Evolutionary conservation across 64 coral and sea anemone genomes (phyloP), one percentile per base, ranked within the genome.

Genomic region (Stylophora pistillata): DNA sequence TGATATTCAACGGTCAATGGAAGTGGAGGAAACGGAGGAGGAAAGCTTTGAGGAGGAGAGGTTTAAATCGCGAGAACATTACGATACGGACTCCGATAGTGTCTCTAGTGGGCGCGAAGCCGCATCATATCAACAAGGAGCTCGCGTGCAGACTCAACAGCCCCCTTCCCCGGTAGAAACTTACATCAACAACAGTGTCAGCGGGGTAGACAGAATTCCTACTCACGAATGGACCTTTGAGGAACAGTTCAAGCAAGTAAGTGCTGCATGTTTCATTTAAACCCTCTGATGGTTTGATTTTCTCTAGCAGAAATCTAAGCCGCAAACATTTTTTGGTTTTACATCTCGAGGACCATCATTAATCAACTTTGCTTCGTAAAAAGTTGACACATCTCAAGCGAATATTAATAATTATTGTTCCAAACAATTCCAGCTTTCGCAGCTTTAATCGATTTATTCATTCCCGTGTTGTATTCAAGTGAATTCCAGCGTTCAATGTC

Each of bases 181-280:
- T 77, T 61, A 85, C 75, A 78, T 63, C 59, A 73, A 76, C 85
- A 86, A 91, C 73, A 91, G 27, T 90, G 87, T 89, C 57, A 90
- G 95, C 56, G 91, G 88, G 58, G 76, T 79, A 57, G 92, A 93
- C 61, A 80, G 95, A 66, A 89, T 96, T 76, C 73, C 89, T 27
- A 79, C 94, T 62, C 94, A 95, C 66, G 95, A 96, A 63, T 96
- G 95, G 95, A 96, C 95, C 1, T 96, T 96, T 73, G 95, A 96
- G 58, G 95, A 96, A 59, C 95, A 96, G 70, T 96, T 96, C 69
- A 96, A 96, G 85, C 95, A 96, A 88, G 95, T 96, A 96, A 81
- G 52, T 71, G 34, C 59, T 71, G 34, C 59, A 58, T 18, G 59
- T 74, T 58, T 75, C 17, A 41, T 27, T 23, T 33, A 23, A 87